These are phyloP conservation scores for Cyprinodon variegatus DNA, from an alignment of 2,113 vertebrate species.

Conservation along the genomic window DNA sequence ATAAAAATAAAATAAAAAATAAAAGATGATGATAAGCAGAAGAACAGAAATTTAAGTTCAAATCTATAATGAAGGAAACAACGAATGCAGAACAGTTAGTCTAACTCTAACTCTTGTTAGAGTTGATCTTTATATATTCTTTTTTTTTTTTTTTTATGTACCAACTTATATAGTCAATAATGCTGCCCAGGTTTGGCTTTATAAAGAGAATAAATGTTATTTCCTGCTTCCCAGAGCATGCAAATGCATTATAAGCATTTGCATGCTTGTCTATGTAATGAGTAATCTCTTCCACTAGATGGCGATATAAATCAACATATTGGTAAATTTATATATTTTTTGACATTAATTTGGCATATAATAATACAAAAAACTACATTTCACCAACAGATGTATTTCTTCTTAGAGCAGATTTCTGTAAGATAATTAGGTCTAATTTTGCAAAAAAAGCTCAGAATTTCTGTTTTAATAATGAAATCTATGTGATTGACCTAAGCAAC, in stretches of 20 bases:
- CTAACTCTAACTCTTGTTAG: too few species aligned
- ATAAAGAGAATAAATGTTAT: background rate
- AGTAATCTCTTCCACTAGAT: slow-evolving; percentile 41
- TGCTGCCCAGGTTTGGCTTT: background rate
- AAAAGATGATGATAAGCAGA: background rate
- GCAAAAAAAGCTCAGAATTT: background rate
- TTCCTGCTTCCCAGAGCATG: background rate
- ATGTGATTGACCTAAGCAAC: background rate
- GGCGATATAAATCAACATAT: slow-evolving; percentile 14
- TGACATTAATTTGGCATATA: too few species aligned
- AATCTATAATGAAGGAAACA: background rate
- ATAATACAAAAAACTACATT: background rate
- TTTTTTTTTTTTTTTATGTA: too few species aligned
- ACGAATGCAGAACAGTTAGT: background rate
- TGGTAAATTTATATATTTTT: background rate
- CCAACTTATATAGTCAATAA: background rate
- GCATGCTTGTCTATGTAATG: background rate
- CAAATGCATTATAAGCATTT: background rate
- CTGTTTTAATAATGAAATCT: background rate
- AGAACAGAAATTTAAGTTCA: background rate
- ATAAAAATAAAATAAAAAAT: too few species aligned
- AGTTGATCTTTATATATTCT: too few species aligned
- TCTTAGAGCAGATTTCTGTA: background rate
- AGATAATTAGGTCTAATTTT: background rate
- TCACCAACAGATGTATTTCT: background rate